Percentiles rank a stretch among this genome's conserved stretches.
These are phyloP conservation scores for Drosophila lacteicornis DNA, from an alignment of 1,140 invertebrate species.

Conservation along the genomic window DNA sequence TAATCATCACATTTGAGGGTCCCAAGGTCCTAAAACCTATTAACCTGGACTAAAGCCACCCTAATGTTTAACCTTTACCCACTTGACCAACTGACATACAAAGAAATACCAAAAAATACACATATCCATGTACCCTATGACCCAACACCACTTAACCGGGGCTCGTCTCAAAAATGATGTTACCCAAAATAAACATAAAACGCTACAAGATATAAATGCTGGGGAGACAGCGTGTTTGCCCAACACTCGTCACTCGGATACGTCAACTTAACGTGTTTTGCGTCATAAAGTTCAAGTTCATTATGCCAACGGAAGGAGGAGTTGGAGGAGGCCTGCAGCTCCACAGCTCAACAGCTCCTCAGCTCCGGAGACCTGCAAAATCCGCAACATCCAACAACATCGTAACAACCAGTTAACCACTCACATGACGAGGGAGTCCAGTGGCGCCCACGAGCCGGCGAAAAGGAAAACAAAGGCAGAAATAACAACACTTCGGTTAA, in stretches of 20 bases:
- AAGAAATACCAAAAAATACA: not conserved
- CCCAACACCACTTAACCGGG: slow-evolving; percentile 42
- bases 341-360: slow-evolving; percentile 1
- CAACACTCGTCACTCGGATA: slow-evolving; percentile 53
- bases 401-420: slow-evolving; percentile 55
- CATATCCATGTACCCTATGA: slow-evolving; percentile 18
- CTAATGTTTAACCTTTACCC: slow-evolving; percentile 28
- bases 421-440: slow-evolving; percentile 31
- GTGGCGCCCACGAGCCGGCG: slow-evolving; percentile 42
- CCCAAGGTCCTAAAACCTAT: slow-evolving; percentile 4
- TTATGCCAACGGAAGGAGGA: slow-evolving; percentile 55
- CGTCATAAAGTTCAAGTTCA: slow-evolving; percentile 82
- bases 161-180: slow-evolving; percentile 37
- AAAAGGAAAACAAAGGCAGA: slow-evolving; percentile 41
- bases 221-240: slow-evolving; percentile 31
- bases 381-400: slow-evolving; percentile 29
- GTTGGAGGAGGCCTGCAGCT: slow-evolving; percentile 21
- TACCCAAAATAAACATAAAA: slow-evolving; percentile 43
- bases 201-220: not conserved
- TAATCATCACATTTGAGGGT: not conserved
- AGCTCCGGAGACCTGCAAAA: slow-evolving; percentile 25
- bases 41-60: not conserved
- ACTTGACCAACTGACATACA: slow-evolving; percentile 38
- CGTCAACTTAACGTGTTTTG: slow-evolving; percentile 75
- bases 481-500: slow-evolving; percentile 53